Conservation (phyloP, 37 sponge, comb jelly and placozoan species). For the Mnemiopsis leidyi region DNA sequence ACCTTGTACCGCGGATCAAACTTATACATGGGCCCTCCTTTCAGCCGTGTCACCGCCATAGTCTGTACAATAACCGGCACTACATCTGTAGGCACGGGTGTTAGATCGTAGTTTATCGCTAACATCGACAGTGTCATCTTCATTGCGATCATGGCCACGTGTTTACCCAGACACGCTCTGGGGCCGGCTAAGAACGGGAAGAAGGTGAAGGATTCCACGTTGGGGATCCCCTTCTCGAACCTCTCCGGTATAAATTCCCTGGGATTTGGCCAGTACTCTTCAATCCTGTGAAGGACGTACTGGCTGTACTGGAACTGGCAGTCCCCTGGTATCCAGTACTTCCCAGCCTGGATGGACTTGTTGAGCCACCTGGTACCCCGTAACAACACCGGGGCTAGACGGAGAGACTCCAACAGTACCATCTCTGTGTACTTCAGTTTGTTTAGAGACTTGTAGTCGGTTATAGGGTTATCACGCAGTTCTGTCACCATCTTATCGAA, state of each 20-base stretch:
- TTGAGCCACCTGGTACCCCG: constrained; percentile 8
- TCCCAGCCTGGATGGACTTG: background rate
- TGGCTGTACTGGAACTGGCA: constrained; percentile 17
- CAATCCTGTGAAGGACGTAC: constrained; percentile 3
- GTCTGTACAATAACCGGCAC: background rate
- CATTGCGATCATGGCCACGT: constrained; percentile 19
- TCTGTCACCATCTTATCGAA: background rate
- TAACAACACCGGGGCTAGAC: background rate
- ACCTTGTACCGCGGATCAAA: background rate
- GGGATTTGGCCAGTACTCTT: constrained; percentile 6
- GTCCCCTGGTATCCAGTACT: background rate
- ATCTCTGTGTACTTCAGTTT: constrained; percentile 21
- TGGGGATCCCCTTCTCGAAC: background rate
- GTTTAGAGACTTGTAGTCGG: background rate
- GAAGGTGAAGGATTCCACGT: background rate
- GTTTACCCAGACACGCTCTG: constrained; percentile 11
- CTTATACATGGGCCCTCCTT: background rate
- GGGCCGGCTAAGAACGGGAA: constrained; percentile 21
- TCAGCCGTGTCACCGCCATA: constrained; percentile 17
- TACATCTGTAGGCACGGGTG: background rate
- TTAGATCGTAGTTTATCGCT: background rate
- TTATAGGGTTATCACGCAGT: background rate
- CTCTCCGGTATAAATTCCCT: constrained; percentile 23
- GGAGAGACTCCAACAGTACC: constrained; percentile 2
- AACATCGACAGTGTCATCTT: background rate